Evolutionary conservation across 2,888 invertebrate species (phyloP), one percentile per base, ranked within the genome.

Genomic region (Pyrgus malvae): DNA sequence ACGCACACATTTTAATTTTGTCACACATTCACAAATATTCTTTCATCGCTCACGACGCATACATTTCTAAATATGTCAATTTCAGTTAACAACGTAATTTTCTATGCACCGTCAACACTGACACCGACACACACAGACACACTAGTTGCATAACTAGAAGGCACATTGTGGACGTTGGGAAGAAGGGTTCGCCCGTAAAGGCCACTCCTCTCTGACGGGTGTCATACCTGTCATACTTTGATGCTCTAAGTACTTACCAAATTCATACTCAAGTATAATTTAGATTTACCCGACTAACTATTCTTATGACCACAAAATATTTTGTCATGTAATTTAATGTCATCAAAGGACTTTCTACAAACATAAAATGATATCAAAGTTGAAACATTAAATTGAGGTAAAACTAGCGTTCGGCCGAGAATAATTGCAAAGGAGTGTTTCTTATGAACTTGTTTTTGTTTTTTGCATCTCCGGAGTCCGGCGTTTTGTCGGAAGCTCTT

Each of bases 401-500:
- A 57, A 57, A 55, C 53, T 57, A 50, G 19, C 48, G 56, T 56
- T 61, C 54, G 53, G 55, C 53, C 48, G 57, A 58, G 42, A 56
- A 62, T 57, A 58, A 60, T 61, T 58, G 57, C 57, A 50, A 48
- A 41, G 55, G 54, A 65, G 58, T 53, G 58, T 63, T 61, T 64
- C 54, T 63, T 61, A 55, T 59, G 48, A 64, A 62, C 58, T 64
- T 60, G 59, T 60, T 64, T 67, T 67, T 66, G 37, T 65, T 68
- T 72, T 72, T 80, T 76, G 74, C 75, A 78, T 79, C 76, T 80
- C 73, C 68, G 63, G 65, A 53, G 25, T 53, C 44, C 44, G 25
- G 27, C 59, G 70, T 72, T 70, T 75, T 72, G 78, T 78, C 76
- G 79, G 81, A 80, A 80, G 78, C 79, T 75, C 74, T 77, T 80